A percentile compares a stretch with the other conserved stretches of the same genome.
Evolutionary conservation across 2,888 invertebrate genomes (phyloP).

Genomic region (Eucriotettix oculatus): DNA sequence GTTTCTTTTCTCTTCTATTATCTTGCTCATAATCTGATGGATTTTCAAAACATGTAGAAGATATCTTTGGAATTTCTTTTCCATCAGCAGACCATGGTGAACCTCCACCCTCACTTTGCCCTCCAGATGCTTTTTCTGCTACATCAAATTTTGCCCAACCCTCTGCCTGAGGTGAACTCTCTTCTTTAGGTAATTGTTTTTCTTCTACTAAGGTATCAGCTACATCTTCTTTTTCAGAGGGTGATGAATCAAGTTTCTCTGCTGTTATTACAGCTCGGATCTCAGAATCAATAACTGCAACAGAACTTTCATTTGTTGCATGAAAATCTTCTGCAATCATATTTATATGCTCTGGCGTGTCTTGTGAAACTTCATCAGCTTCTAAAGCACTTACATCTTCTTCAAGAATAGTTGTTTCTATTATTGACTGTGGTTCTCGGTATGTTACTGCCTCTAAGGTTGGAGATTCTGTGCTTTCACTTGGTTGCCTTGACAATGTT

Average conservation of each 20-base stretch:
- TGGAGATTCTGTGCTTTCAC: constrained; percentile 18
- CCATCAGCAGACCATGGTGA: constrained; percentile 70
- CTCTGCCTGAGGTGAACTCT: constrained; percentile 19
- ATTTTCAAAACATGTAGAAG: constrained; percentile 29
- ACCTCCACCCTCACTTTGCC: constrained; percentile 26
- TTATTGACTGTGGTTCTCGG: constrained; percentile 18
- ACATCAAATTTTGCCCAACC: constrained; percentile 42
- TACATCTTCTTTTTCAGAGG: constrained; percentile 1
- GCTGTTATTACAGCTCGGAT: neutral
- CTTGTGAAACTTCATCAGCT: constrained; percentile 12
- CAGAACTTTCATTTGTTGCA: constrained; percentile 12
- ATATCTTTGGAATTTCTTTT: constrained; percentile 36
- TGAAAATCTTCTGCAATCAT: constrained; percentile 21
- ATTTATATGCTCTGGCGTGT: neutral
- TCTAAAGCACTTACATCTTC: constrained; percentile 18
- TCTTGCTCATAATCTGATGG: constrained; percentile 18
- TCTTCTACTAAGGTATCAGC: neutral
- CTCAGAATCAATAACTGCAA: no score
- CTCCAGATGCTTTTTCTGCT: constrained; percentile 19
- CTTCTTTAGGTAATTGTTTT: neutral
- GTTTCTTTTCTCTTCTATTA: constrained; percentile 26
- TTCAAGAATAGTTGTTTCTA: constrained; percentile 19
- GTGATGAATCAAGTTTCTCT: neutral
- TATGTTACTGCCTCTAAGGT: constrained; percentile 14
- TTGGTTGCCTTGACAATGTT: constrained; percentile 16